phyloP scores from a whole-genome alignment of 2,888 invertebrate species.

The Scaptodrosophila latifasciaeformis region DNA sequence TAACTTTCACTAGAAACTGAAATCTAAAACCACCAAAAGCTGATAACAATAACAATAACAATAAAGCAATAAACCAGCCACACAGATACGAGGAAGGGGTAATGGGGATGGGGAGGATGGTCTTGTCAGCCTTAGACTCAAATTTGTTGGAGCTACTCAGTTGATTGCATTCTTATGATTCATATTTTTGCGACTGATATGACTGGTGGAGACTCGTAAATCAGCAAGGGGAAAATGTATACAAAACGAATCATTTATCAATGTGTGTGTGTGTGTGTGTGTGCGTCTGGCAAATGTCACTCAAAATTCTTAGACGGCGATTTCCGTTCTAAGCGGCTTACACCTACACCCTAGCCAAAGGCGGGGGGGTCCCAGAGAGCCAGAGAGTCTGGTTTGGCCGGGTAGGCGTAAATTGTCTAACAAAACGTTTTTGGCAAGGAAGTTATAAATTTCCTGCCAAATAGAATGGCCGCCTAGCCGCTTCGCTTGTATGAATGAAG shows the following conservation, averaged over 20 bases:
- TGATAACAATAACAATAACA: slow-evolving; percentile 34
- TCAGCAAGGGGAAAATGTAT: no score
- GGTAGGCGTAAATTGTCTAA: slow-evolving; percentile 68
- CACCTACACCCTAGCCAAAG: slow-evolving; percentile 11
- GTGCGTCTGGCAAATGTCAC: no score
- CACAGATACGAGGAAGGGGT: no score
- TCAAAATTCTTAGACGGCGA: not conserved
- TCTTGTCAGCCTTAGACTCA: no score
- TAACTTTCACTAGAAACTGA: slow-evolving; percentile 64
- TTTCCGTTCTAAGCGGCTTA: slow-evolving; percentile 52
- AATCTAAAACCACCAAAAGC: slow-evolving; percentile 37
- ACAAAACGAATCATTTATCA: no score
- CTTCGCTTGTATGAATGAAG: no score
- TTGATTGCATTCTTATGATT: no score
- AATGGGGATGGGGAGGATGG: no score
- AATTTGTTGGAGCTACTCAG: no score
- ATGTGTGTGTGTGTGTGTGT: not conserved
- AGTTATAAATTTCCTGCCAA: slow-evolving; percentile 66
- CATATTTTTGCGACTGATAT: no score
- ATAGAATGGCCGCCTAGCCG: slow-evolving; percentile 46
- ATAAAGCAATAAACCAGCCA: slow-evolving; percentile 9
- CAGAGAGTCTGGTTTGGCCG: no score
- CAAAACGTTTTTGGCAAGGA: slow-evolving; percentile 63
- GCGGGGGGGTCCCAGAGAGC: not conserved
- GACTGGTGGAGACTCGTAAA: no score